Percentiles rank a stretch among this genome's conserved stretches.
Evolutionary conservation across 2,113 vertebrate species (phyloP).

Genomic region (Alouatta palliata): DNA sequence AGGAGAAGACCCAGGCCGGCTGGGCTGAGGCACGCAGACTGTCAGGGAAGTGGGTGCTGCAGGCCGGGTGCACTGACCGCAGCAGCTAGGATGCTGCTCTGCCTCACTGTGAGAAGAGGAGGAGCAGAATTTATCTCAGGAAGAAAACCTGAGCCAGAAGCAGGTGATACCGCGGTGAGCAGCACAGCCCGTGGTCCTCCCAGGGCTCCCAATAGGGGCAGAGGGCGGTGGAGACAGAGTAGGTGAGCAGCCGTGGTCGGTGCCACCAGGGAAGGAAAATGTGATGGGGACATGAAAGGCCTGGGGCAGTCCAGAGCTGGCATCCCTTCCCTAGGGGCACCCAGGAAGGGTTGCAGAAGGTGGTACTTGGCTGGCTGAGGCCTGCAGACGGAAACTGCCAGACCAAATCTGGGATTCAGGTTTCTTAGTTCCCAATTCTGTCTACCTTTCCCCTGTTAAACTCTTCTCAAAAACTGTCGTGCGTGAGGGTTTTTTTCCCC

Average conservation of each 20-base stretch:
- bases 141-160: not conserved
- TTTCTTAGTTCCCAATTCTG: not conserved
- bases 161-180: accelerated
- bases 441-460: not conserved
- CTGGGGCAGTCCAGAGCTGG: not conserved
- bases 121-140: not conserved
- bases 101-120: accelerated
- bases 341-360: not conserved
- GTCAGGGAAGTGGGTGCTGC: not conserved
- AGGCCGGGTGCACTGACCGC: not conserved
- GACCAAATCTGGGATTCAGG: accelerated
- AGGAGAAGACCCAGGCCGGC: accelerated
- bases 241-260: accelerated
- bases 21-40: not conserved
- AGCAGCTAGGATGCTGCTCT: accelerated
- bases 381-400: too few relatives aligned
- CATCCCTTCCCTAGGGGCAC: accelerated
- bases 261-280: not conserved
- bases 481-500: not conserved
- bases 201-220: not conserved
- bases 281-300: not conserved
- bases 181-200: not conserved
- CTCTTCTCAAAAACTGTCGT: not conserved
- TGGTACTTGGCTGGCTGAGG: accelerated
- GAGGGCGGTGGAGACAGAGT: accelerated